Evolutionary conservation across 64 coral and sea anemone genomes (phyloP).

Genomic region (Stylophora pistillata): DNA sequence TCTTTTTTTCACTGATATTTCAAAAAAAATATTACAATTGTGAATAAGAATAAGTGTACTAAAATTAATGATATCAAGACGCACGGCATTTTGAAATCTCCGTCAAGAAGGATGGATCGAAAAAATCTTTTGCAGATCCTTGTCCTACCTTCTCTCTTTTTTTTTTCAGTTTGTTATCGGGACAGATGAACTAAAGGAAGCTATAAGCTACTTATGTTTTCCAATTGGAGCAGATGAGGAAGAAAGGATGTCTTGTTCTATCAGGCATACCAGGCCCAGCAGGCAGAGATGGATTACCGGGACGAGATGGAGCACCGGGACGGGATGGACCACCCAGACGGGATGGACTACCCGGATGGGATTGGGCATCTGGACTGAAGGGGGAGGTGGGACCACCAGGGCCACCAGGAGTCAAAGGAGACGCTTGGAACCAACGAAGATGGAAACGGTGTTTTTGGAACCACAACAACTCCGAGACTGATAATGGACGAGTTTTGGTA

Average conservation of each 20-base stretch:
- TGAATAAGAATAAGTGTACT: too few species aligned
- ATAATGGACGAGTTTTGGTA: slow-evolving; percentile 39
- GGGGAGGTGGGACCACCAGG: neutral
- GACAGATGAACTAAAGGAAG: too few species aligned
- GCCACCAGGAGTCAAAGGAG: neutral
- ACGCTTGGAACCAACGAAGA: neutral
- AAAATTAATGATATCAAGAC: too few species aligned
- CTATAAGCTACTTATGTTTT: too few species aligned
- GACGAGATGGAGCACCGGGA: slow-evolving; percentile 36
- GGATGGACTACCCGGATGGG: slow-evolving; percentile 8
- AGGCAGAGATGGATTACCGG: slow-evolving; percentile 35
- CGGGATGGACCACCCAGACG: slow-evolving; percentile 16
- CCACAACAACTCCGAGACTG: neutral
- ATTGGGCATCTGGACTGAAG: slow-evolving; percentile 8
- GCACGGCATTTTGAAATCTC: too few species aligned
- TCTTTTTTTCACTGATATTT: too few species aligned
- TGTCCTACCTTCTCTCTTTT: too few species aligned
- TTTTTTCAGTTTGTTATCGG: too few species aligned
- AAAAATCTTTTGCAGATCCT: too few species aligned
- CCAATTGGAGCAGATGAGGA: neutral
- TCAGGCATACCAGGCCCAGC: slow-evolving; percentile 57
- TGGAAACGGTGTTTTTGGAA: slow-evolving; percentile 19
- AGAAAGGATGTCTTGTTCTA: slow-evolving; percentile 21
- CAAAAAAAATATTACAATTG: too few species aligned
- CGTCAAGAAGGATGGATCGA: too few species aligned